phyloP scores from a whole-genome alignment of 2,888 invertebrate genomes.

The Xanthia togata region DNA sequence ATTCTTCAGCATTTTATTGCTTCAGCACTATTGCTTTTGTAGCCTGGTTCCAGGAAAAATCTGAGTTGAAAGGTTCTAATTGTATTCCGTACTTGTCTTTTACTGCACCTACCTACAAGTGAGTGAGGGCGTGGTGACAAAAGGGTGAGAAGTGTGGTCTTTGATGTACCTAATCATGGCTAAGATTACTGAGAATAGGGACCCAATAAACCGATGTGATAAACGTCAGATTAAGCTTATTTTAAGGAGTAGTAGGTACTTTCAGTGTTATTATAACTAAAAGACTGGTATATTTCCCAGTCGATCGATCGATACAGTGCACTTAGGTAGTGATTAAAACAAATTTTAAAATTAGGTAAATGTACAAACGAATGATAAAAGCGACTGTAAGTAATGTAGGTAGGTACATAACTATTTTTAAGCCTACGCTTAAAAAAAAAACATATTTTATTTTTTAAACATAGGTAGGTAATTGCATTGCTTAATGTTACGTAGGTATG shows the following conservation, averaged over 20 bases:
- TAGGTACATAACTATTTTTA: too few species aligned
- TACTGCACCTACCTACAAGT: not conserved
- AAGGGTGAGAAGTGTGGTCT: not conserved
- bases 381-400: too few species aligned
- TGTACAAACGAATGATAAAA: not conserved
- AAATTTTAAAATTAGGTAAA: not conserved
- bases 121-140: not conserved
- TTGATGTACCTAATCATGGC: not conserved
- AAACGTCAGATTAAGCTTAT: not conserved
- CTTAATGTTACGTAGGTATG: too few species aligned
- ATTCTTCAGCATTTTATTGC: not conserved
- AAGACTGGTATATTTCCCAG: not conserved
- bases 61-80: not conserved
- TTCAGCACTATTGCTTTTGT: not conserved
- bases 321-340: not conserved
- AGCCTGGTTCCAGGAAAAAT: not conserved
- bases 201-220: not conserved
- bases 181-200: not conserved
- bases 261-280: not conserved
- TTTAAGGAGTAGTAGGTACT: not conserved
- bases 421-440: too few species aligned
- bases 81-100: not conserved
- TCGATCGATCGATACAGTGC: not conserved
- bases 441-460: too few species aligned
- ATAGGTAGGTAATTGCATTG: too few species aligned